Conservation (phyloP, 1,140 invertebrate species). For the Saccostrea cuccullata region DNA sequence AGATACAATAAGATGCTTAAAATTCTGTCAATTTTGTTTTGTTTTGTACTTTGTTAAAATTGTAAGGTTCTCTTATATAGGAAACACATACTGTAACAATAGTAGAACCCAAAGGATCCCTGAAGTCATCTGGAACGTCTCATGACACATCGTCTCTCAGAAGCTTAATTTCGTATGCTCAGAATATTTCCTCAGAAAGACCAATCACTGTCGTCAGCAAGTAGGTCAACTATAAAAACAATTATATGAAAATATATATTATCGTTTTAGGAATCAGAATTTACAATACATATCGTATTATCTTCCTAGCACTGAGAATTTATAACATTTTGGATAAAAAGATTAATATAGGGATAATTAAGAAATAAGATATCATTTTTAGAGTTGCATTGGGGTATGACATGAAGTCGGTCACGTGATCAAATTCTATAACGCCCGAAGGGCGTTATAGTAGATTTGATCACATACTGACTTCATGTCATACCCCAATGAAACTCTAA, state of each 20-base stretch:
- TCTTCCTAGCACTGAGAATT: no score
- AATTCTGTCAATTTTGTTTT: background rate
- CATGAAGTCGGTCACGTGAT: no score
- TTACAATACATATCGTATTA: no score
- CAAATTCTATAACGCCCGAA: no score
- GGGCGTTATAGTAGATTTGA: no score
- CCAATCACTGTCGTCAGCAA: background rate
- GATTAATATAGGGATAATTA: no score
- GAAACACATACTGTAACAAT: background rate
- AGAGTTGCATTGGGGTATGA: no score
- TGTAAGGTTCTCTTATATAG: background rate
- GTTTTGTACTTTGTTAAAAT: background rate
- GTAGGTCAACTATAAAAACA: background rate
- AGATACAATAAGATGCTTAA: background rate
- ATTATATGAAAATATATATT: background rate
- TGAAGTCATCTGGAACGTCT: background rate
- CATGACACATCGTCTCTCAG: background rate
- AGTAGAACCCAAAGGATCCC: background rate
- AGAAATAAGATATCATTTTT: no score
- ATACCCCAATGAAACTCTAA: no score
- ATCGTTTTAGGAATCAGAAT: background rate
- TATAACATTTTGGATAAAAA: no score
- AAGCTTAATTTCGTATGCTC: background rate
- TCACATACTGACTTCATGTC: no score
- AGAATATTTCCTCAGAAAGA: background rate